Evolutionary conservation across 2,113 vertebrate species (phyloP).

Genomic region (Hippocampus barbouri): DNA sequence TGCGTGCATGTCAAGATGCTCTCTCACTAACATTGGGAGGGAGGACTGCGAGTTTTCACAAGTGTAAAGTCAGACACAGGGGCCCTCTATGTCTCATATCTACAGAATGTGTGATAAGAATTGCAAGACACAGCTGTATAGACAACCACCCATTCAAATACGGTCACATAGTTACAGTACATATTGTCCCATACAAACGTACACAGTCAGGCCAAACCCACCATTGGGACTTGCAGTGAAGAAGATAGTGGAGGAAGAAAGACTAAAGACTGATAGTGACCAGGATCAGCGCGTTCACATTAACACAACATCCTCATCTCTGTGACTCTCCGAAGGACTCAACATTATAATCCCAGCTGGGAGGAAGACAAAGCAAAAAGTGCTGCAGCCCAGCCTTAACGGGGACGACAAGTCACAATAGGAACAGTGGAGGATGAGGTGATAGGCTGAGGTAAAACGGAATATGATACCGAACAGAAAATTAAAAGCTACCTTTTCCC

Average conservation of each 20-base stretch:
- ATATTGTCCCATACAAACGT: constrained; percentile 21
- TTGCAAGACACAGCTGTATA: constrained; percentile 44
- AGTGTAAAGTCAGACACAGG: constrained; percentile 42
- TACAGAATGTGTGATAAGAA: constrained; percentile 51
- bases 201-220: constrained; percentile 23
- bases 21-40: constrained; percentile 9
- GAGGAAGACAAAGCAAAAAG: constrained; percentile 55
- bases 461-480: constrained; percentile 14
- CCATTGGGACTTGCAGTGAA: constrained; percentile 30
- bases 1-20: constrained; percentile 8
- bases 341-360: constrained; percentile 40
- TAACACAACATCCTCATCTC: constrained; percentile 23
- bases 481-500: neutral
- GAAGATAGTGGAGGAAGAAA: constrained; percentile 42
- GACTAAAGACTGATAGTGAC: constrained; percentile 43
- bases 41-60: constrained; percentile 37
- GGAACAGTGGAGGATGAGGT: constrained; percentile 27
- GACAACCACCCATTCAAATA: constrained; percentile 53
- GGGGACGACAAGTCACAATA: constrained; percentile 39
- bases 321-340: constrained; percentile 42
- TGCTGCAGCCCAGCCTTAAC: constrained; percentile 10
- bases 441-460: constrained; percentile 25
- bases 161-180: constrained; percentile 44
- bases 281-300: constrained; percentile 44
- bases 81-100: constrained; percentile 50